phyloP scores from a whole-genome alignment of 2,113 vertebrate species.

The rat (Rattus norvegicus) region DNA sequence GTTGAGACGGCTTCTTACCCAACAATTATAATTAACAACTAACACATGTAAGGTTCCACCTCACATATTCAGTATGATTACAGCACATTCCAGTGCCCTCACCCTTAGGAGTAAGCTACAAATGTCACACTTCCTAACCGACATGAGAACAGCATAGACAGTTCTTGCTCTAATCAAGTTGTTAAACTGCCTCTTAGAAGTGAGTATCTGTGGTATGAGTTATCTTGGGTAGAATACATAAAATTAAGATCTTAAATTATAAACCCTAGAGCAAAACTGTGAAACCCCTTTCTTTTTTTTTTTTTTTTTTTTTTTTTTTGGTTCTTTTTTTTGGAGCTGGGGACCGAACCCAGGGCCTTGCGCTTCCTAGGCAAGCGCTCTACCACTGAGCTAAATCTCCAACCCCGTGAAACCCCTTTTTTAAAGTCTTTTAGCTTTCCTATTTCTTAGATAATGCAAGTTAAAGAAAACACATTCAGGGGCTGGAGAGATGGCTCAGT shows the following conservation, averaged over 20 bases:
- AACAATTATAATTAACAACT: constrained; percentile 16
- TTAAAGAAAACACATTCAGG: constrained; percentile 63
- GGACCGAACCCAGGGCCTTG: no score
- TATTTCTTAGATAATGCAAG: constrained; percentile 29
- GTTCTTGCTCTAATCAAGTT: constrained; percentile 29
- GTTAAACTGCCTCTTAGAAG: constrained; percentile 54
- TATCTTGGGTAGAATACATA: constrained; percentile 49
- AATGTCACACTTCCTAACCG: constrained; percentile 57
- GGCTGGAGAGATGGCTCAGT: no score
- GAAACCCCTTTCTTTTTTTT: constrained; percentile 29
- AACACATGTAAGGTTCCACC: not conserved
- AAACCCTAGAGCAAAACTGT: constrained; percentile 54
- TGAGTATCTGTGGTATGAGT: constrained; percentile 6
- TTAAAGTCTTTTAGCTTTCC: constrained; percentile 23
- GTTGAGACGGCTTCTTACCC: constrained; percentile 47
- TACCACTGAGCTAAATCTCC: no score
- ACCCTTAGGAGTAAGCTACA: constrained; percentile 53
- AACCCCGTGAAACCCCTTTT: constrained; percentile 14
- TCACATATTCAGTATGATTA: constrained; percentile 49
- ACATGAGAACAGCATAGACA: constrained; percentile 45
- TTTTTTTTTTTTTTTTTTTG: no score
- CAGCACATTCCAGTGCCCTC: constrained; percentile 14
- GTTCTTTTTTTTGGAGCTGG: no score
- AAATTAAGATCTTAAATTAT: constrained; percentile 47
- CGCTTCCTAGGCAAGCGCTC: no score